phyloP scores from a whole-genome alignment of 1,140 invertebrate genomes.

The Ceratitis capitata region DNA sequence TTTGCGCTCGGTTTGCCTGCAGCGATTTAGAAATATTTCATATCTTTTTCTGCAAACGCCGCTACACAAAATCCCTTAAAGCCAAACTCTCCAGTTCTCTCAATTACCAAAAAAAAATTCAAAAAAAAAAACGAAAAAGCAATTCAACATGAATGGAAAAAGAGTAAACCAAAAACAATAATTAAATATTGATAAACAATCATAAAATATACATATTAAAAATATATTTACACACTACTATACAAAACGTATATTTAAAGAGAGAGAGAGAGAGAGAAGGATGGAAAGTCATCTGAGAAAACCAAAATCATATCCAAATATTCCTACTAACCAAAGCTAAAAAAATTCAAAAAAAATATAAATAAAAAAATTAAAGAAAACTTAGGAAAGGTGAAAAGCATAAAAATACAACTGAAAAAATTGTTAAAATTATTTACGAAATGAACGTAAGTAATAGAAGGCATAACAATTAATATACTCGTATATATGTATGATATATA shows the following conservation, averaged over 20 bases:
- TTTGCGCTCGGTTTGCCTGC: not conserved
- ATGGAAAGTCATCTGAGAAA: not conserved
- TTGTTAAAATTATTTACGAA: not conserved
- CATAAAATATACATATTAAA: constrained; percentile 24
- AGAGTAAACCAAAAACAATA: constrained; percentile 5
- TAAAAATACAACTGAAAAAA: not conserved
- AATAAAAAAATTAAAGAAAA: not conserved
- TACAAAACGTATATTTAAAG: constrained; percentile 12
- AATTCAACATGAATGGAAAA: constrained; percentile 7
- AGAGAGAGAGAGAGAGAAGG: not conserved
- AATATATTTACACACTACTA: constrained; percentile 32
- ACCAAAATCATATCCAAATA: constrained; percentile 20
- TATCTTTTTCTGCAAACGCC: not conserved
- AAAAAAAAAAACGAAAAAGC: constrained; percentile 4
- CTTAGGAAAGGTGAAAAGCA: not conserved
- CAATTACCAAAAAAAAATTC: constrained; percentile 12
- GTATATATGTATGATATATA: not conserved
- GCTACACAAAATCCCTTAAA: not conserved
- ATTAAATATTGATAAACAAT: constrained; percentile 27
- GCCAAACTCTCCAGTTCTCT: constrained; percentile 24
- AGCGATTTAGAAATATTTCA: not conserved
- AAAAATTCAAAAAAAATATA: not conserved
- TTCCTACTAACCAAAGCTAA: constrained; percentile 7
- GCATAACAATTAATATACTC: no score
- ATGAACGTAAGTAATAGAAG: no score